Evolutionary conservation across 2,888 invertebrate species (phyloP), one percentile per base, ranked within the genome.

Genomic region (Gisinianus flammeolus): DNA sequence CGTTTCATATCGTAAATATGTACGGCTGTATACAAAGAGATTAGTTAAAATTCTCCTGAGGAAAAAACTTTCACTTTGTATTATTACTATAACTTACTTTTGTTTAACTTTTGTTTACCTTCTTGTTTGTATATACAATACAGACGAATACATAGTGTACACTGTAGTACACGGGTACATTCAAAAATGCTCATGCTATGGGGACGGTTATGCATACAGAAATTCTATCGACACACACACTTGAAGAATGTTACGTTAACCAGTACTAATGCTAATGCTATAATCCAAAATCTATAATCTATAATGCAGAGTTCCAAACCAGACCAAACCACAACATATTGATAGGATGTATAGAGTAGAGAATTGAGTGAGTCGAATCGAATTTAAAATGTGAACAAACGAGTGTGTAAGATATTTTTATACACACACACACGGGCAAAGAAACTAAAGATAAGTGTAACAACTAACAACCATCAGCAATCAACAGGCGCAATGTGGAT

Each of bases 51-150:
- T 56, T 54, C 71, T 71, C 71, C 28, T 28, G 71, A 71, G 71
- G 56, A 71, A 71, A 71, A 71, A 71, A 71, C 71, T 71, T 71
- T 71, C 71, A 71, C 71, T 71, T 71, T 71, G 56, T 54, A 28
- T 56, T 56, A 56, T 56, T 35, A 71, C 71, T 66, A 68, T 68
- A 68, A n/a, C 35, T 24, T 19, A 30, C 35, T 68, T 62, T 62
- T 22, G 22, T 62, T 62, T 68, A n/a, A 19, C n/a, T 31, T 31
- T 33, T 35, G 35, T 44, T 69, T 69, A 35, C n/a, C n/a, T 69
- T 10, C 24, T 24, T 33, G 24, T 69, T 22, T 69, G 24, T 22
- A 69, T 35, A 44, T 22, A 52, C 28, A 64, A 64, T 22, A 26
- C 10, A 44, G 1, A 44, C 12, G 44, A 64, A 64, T 64, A 22